Base-by-base conservation (phyloP, 2,113 vertebrate genomes). In the Urocitellus parryii region DNA sequence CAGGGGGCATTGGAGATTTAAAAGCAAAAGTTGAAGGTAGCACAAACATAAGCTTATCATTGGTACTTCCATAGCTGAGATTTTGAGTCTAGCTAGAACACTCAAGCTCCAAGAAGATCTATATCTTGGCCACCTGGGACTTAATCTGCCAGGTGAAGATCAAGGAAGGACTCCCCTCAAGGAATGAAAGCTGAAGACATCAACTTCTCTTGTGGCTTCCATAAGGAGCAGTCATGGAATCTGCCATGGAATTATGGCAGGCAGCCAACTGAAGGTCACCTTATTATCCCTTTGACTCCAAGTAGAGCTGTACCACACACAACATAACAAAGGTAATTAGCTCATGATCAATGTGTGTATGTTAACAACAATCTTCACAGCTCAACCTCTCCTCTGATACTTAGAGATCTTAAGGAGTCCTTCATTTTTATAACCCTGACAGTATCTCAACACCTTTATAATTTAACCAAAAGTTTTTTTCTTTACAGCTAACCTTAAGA, bases 11-110 rank as follows among this genome's bases (percentile, higher is more conserved):
- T 29, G 5, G 67, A 89, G 37, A 65, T 53, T 77, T 92, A 65
- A 94, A 92, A 96, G 77, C 79, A 92, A 89, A 45, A 94, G 37
- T 32, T 12, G 16, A 80, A 9, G 34, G 42, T 48, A 1, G 39
- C 37, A 87, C 88, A 95, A 82, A 85, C 34, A 84, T 42, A 58
- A 68, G 73, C 39, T 73, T 18, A 4, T 78, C 34, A 88, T 14
- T 92, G 72, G 14, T 78, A 91, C 88, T 94, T 97, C 67, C 67
- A 81, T 94, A 96, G 53, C 68, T 85, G 58, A 90, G 42, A 42
- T 45, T 78, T 73, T 63, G 29, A n/a, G 53, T 88, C 73, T 53
- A 88, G 34, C 51, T 88, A 85, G 56, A 92, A 42, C 81, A 72
- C 39, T 10, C 51, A 51, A 63, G 29, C 8, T 53, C 53, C 13